phyloP scores from a whole-genome alignment of 2,888 invertebrate genomes.

The Pachliopta kotzebuea region DNA sequence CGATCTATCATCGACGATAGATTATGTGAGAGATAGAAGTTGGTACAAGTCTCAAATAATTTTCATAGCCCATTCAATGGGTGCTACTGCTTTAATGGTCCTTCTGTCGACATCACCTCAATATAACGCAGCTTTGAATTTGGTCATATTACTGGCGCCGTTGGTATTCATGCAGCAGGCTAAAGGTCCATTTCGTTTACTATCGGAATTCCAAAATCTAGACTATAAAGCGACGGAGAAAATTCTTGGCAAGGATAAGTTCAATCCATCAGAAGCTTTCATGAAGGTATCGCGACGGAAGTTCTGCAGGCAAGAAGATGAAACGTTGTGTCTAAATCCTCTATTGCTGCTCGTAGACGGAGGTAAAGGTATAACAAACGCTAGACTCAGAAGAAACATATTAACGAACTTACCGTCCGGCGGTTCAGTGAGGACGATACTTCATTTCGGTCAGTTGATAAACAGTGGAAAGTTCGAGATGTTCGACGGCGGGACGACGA shows the following conservation, averaged over 20 bases:
- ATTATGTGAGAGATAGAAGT: slow-evolving; percentile 42
- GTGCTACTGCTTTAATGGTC: slow-evolving; percentile 47
- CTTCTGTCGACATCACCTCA: slow-evolving; percentile 43
- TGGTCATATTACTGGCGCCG: slow-evolving; percentile 47
- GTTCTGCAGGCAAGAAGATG: slow-evolving; percentile 41
- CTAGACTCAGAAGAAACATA: slow-evolving; percentile 33
- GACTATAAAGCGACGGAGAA: slow-evolving; percentile 34
- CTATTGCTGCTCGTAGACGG: slow-evolving; percentile 44
- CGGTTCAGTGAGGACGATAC: slow-evolving; percentile 47
- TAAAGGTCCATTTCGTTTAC: slow-evolving; percentile 45
- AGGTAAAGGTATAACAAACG: slow-evolving; percentile 35
- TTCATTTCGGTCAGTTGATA: slow-evolving; percentile 51
- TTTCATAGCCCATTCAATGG: slow-evolving; percentile 53
- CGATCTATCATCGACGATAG: slow-evolving; percentile 47
- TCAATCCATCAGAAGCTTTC: slow-evolving; percentile 35
- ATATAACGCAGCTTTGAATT: slow-evolving; percentile 44
- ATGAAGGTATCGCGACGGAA: slow-evolving; percentile 38
- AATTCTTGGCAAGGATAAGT: slow-evolving; percentile 41
- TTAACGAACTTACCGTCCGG: slow-evolving; percentile 38
- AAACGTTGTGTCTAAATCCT: slow-evolving; percentile 42
- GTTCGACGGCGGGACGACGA: slow-evolving; percentile 41
- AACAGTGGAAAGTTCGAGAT: slow-evolving; percentile 45
- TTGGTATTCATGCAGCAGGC: slow-evolving; percentile 48
- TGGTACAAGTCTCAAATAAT: slow-evolving; percentile 37
- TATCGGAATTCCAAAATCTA: slow-evolving; percentile 39